Evolutionary conservation across 35 echinoderm and acorn worm genomes (phyloP), one percentile per base, ranked within the genome.

Genomic region (Ophiothrix spiculata): DNA sequence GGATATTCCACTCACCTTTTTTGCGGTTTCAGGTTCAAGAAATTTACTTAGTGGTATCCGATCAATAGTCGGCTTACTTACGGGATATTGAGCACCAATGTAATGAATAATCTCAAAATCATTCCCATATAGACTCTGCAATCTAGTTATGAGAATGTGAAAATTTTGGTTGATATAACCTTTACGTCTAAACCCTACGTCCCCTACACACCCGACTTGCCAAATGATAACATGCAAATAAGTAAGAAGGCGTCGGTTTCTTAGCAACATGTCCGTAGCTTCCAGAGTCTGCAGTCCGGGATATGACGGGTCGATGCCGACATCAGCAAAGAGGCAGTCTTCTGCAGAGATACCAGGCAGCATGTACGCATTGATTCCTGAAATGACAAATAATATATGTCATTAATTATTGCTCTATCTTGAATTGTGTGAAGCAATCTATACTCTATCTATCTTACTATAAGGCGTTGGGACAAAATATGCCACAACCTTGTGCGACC

Each of bases 181-280:
- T 36, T 81, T 42, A 81, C 79, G 79, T 32, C 39, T 81, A 46
- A 81, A 81, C 10, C 79, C 79, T 8, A 81, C 39, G 31, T 81
- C 79, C 16, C 79, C 79, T 3, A 81, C 79, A 31, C 79, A 81
- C 11, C 79, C 79, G 12, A 81, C 79, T 81, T 81, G 79, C 79
- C 79, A 81, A 39, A 81, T 41, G 37, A 81, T 81, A 12, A 81
- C 79, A 39, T 81, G 79, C 32, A 39, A 4, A 46, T 81, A 37
- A 32, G 79, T 81, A 2, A 81, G 42, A 41, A 81, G 4, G 10
- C 33, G 38, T 15, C 79, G 79, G 33, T 81, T 45, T 37, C 79
- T 37, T 8, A 81, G 79, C 37, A 81, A 39, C 17, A 81, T 11
- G 31, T 81, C 79, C 1, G 79, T 81, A 45, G 79, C 79, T 39